phyloP scores from a whole-genome alignment of 2,797 vertebrate species.

The Acanthopagrus latus region DNA sequence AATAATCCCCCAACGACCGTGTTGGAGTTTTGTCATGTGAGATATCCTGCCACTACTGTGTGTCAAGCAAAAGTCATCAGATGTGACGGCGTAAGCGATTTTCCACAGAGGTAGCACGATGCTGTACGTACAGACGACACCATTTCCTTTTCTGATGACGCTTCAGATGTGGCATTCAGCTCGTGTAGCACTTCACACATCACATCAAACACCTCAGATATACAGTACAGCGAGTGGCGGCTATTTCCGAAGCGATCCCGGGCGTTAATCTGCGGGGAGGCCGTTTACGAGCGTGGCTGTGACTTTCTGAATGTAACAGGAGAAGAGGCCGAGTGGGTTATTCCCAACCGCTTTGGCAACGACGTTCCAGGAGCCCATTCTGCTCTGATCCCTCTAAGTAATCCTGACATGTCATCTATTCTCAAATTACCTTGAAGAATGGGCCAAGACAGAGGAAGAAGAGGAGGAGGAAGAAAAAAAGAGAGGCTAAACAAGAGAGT shows the following conservation, averaged over 20 bases:
- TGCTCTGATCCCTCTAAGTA: constrained; percentile 55
- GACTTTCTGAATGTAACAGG: constrained; percentile 38
- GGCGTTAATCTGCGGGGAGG: constrained; percentile 27
- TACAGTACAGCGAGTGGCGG: constrained; percentile 27
- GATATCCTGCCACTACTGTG: constrained; percentile 12
- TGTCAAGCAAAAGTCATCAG: constrained; percentile 58
- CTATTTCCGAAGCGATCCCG: constrained; percentile 21
- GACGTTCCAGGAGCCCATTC: constrained; percentile 51
- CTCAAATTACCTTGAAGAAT: constrained; percentile 65
- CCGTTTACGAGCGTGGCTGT: constrained; percentile 24
- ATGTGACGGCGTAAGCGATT: constrained; percentile 47
- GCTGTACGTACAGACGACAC: constrained; percentile 42
- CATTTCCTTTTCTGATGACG: constrained; percentile 64
- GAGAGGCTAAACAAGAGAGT: constrained; percentile 24
- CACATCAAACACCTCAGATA: constrained; percentile 42
- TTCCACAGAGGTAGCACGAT: constrained; percentile 25
- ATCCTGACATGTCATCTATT: constrained; percentile 70
- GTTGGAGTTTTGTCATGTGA: constrained; percentile 26
- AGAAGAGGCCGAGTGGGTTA: constrained; percentile 36
- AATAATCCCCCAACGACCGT: constrained; percentile 16
- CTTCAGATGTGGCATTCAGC: constrained; percentile 62
- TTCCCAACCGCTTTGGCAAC: constrained; percentile 32
- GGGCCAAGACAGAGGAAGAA: constrained; percentile 26
- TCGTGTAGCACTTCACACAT: constrained; percentile 41
- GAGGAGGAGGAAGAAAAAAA: constrained; percentile 4